Percentiles rank a stretch among this genome's conserved stretches.
Evolutionary conservation across 1,140 invertebrate species (phyloP).

Genomic region (Heliconius nattereri): DNA sequence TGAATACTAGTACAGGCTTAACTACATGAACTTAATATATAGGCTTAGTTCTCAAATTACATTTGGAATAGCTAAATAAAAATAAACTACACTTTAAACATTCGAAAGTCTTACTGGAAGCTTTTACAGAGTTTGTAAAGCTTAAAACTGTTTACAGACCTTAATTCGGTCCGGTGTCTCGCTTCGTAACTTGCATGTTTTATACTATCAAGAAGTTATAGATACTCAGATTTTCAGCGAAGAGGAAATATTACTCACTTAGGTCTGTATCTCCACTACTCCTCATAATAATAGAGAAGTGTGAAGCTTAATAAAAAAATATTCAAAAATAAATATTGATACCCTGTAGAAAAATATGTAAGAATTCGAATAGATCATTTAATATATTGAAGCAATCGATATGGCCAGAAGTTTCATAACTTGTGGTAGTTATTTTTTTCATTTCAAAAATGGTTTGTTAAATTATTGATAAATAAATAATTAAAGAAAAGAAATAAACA

Average conservation of each 20-base stretch:
- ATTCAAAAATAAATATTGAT: background rate
- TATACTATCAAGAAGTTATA: constrained; percentile 7
- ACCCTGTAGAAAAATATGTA: background rate
- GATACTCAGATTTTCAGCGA: background rate
- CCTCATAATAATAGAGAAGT: too few relatives aligned
- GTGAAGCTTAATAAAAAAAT: background rate
- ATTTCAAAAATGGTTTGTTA: too few relatives aligned
- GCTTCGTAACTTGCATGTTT: background rate
- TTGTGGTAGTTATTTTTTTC: background rate
- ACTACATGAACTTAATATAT: background rate
- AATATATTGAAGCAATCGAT: background rate
- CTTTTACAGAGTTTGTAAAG: background rate
- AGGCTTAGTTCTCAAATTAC: background rate
- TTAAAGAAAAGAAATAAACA: too few relatives aligned
- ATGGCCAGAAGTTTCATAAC: background rate
- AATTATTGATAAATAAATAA: too few relatives aligned
- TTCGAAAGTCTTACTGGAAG: background rate
- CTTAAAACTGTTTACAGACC: constrained; percentile 3
- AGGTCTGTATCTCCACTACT: too few relatives aligned
- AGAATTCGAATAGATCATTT: background rate
- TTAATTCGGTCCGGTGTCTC: constrained; percentile 1
- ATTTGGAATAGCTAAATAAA: background rate
- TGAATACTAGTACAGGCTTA: too few relatives aligned
- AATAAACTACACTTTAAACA: background rate
- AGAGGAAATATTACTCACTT: background rate